Base-by-base conservation (phyloP, 2,888 invertebrate genomes). In the Baronia brevicornis region DNA sequence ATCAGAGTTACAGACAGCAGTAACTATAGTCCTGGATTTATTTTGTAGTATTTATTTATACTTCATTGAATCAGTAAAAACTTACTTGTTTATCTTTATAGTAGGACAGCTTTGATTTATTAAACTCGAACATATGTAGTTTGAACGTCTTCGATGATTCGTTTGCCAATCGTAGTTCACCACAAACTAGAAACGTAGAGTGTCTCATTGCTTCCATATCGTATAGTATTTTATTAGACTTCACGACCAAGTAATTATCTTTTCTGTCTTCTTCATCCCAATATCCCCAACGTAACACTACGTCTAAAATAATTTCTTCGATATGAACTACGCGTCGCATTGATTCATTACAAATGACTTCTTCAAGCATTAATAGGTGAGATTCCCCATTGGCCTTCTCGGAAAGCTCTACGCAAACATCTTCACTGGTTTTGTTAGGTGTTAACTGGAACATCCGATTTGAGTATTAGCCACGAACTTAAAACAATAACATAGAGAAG, bases 251-350 rank as follows among this genome's bases (percentile, higher is more conserved):
- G 60, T 91, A 90, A 62, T 95, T 96, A 48, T 93, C 89, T 60
- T 91, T 93, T 17, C 95, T 85, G 66, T 95, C 94, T n/a, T 89
- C 88, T 37, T 92, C 90, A 28, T 93, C 91, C 96, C 96, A 96
- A 55, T 92, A 91, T 1, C 94, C 90, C 96, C 97, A 96, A 29
- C 91, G 87, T 1, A 92, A 77, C 0, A 92, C 91, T 0, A 89
- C 87, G 47, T 90, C 88, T 2, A 90, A 63, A 0, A 90, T 89
- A 28, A 88, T 87, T 57, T 93, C 93, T 28, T 89, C 86, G 47
- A 91, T 89, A 65, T 95, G 95, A 1, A 96, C 82, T 0, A 93
- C 91, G 1, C 96, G 85, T 29, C 89, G 88, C 68, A 94, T 71
- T 7, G 89, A 85, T 11, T 91, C 93, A 46, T 89, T 88, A 49